Percentiles rank a stretch among this genome's conserved stretches.
phyloP scores from a whole-genome alignment of 2,113 vertebrate genomes.

The Cebidichthys violaceus region DNA sequence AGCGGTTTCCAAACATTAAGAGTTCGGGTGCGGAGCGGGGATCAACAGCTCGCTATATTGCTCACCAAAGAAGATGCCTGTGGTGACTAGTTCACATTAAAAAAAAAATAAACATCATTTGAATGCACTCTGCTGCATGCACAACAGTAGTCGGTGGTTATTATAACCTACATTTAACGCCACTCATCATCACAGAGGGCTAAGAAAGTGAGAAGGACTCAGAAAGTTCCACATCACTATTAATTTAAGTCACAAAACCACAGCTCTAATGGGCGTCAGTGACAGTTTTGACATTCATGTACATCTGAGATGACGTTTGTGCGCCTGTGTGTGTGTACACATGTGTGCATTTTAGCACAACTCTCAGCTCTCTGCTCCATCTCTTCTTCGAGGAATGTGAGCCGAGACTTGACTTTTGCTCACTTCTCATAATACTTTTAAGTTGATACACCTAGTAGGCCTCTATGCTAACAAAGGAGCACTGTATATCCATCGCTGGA shows the following conservation, averaged over 20 bases:
- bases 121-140: slow-evolving; percentile 14
- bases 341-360: slow-evolving; percentile 4
- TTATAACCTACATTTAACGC: slow-evolving; percentile 10
- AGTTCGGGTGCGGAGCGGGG: slow-evolving; percentile 30
- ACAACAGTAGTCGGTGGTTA: slow-evolving; percentile 21
- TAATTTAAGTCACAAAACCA: slow-evolving; percentile 26
- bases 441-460: slow-evolving; percentile 41
- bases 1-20: slow-evolving; percentile 48
- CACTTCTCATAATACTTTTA: slow-evolving; percentile 47
- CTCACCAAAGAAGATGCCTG: slow-evolving; percentile 39
- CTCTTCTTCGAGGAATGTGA: slow-evolving; percentile 39
- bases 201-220: background rate
- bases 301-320: background rate
- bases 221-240: slow-evolving; percentile 10
- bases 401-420: slow-evolving; percentile 37
- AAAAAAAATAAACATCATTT: slow-evolving; percentile 7
- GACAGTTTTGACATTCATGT: background rate
- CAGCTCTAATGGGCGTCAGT: background rate
- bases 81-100: slow-evolving; percentile 21
- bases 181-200: slow-evolving; percentile 22
- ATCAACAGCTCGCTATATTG: slow-evolving; percentile 11
- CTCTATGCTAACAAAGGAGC: slow-evolving; percentile 58
- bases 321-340: background rate
- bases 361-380: background rate
- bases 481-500: slow-evolving; percentile 41